These are phyloP conservation scores for Scolopax mira DNA, from an alignment of 2,113 vertebrate species.

Conservation along the genomic window DNA sequence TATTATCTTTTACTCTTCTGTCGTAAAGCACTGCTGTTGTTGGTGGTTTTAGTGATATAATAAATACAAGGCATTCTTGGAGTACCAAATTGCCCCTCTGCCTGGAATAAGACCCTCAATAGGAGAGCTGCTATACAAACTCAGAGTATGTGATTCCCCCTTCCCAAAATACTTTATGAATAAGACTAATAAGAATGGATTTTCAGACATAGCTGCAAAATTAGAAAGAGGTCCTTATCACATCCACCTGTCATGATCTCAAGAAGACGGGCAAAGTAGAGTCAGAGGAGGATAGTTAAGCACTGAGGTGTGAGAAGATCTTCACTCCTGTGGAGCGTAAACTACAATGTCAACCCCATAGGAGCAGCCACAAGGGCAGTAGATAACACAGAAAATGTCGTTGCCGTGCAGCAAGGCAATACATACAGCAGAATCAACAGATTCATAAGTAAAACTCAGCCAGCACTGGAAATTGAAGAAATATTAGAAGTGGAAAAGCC, in stretches of 20 bases:
- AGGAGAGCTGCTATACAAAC: not conserved
- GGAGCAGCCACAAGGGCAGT: not conserved
- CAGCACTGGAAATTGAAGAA: not conserved
- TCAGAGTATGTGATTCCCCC: not conserved
- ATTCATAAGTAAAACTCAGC: not conserved
- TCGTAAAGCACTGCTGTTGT: not conserved
- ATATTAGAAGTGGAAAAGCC: not conserved
- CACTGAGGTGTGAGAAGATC: not conserved
- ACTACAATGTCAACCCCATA: not conserved
- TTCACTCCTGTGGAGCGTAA: not conserved
- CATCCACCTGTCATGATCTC: not conserved
- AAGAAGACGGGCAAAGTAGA: not conserved
- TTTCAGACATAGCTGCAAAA: not conserved
- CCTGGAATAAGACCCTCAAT: not conserved
- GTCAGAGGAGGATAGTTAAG: not conserved
- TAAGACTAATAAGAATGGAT: not conserved
- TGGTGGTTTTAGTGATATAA: not conserved
- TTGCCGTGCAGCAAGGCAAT: not conserved
- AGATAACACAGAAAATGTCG: not conserved
- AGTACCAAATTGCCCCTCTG: not conserved
- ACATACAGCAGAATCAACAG: not conserved
- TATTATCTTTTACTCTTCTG: not conserved
- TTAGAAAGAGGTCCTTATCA: not conserved
- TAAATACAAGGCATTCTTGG: not conserved
- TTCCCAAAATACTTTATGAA: not conserved